These are phyloP conservation scores for Cremastinae sp. DNA, from an alignment of 2,888 invertebrate species.

Conservation along the genomic window DNA sequence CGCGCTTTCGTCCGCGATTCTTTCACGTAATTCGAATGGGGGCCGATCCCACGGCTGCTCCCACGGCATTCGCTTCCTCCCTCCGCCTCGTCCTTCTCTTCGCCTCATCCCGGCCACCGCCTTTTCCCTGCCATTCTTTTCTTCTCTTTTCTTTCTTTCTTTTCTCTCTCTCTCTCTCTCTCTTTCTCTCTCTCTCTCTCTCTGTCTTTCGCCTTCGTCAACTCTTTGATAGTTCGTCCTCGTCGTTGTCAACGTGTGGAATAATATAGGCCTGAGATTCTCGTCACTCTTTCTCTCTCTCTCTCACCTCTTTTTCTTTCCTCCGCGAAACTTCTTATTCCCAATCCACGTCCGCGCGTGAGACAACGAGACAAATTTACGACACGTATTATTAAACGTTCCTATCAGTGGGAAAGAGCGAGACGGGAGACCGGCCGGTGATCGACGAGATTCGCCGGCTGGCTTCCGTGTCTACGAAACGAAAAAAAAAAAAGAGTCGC, in stretches of 20 bases:
- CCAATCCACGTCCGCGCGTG: constrained; percentile 19
- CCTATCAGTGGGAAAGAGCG: constrained; percentile 34
- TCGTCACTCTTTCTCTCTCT: constrained; percentile 18
- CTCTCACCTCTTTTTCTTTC: neutral
- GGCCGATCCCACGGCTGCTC: constrained; percentile 76
- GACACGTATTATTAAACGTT: constrained; percentile 63
- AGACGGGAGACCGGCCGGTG: constrained; percentile 3
- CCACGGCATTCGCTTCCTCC: constrained; percentile 64
- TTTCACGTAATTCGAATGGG: constrained; percentile 76
- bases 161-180: constrained; percentile 20
- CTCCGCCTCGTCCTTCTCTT: constrained; percentile 48
- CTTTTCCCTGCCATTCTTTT: constrained; percentile 37
- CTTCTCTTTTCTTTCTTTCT: constrained; percentile 7
- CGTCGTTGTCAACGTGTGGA: constrained; percentile 47
- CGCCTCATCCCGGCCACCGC: constrained; percentile 48
- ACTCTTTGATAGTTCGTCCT: constrained; percentile 45
- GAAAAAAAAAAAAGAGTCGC: neutral
- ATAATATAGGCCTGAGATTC: constrained; percentile 33
- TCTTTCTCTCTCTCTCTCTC: constrained; percentile 24
- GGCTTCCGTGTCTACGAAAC: constrained; percentile 8
- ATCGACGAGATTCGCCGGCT: constrained; percentile 12
- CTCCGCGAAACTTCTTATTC: neutral
- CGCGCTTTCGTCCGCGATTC: constrained; percentile 71
- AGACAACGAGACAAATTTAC: constrained; percentile 66
- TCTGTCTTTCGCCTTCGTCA: constrained; percentile 22